Percentiles rank a stretch among this genome's conserved stretches.
Conservation (phyloP, 1,140 invertebrate species). For the Drosophila bocqueti region DNA sequence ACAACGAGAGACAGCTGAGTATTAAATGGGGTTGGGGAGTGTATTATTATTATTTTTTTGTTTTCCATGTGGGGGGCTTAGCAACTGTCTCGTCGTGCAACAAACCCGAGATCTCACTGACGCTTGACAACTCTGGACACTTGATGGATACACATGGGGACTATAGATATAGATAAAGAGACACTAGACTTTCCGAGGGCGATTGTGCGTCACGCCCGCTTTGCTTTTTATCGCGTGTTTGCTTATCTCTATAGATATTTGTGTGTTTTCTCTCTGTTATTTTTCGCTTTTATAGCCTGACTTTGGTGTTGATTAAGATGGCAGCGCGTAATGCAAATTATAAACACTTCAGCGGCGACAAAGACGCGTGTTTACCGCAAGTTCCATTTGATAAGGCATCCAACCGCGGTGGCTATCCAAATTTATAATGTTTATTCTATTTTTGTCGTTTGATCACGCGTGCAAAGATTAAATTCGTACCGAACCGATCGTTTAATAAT, state of each 20-base stretch:
- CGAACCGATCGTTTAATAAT: conserved; percentile 9
- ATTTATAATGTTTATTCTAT: conserved; percentile 29
- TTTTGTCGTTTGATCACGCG: conserved; percentile 20
- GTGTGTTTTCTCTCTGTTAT: conserved; percentile 51
- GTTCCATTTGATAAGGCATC: conserved; percentile 36
- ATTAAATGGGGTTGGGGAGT: conserved; percentile 31
- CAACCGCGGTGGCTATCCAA: conserved; percentile 20
- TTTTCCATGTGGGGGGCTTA: conserved; percentile 27
- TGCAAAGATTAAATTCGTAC: conserved; percentile 17
- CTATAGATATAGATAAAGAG: conserved; percentile 23
- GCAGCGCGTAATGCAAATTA: conserved; percentile 66
- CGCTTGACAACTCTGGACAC: conserved; percentile 46
- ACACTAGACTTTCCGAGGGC: conserved; percentile 12
- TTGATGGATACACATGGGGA: conserved; percentile 26
- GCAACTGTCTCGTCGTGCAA: conserved; percentile 83
- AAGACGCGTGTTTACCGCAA: conserved; percentile 59
- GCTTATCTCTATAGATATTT: conserved; percentile 55
- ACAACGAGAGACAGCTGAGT: conserved; percentile 84
- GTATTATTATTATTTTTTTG: conserved; percentile 2
- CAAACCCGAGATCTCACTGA: conserved; percentile 83
- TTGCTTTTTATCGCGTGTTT: conserved; percentile 68
- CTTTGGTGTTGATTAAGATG: conserved; percentile 55
- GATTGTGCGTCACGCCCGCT: conserved; percentile 65
- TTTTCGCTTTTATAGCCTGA: conserved; percentile 21
- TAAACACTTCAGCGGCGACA: conserved; percentile 58